These are phyloP conservation scores for Corythoichthys intestinalis DNA, from an alignment of 2,113 vertebrate species.

Conservation along the genomic window DNA sequence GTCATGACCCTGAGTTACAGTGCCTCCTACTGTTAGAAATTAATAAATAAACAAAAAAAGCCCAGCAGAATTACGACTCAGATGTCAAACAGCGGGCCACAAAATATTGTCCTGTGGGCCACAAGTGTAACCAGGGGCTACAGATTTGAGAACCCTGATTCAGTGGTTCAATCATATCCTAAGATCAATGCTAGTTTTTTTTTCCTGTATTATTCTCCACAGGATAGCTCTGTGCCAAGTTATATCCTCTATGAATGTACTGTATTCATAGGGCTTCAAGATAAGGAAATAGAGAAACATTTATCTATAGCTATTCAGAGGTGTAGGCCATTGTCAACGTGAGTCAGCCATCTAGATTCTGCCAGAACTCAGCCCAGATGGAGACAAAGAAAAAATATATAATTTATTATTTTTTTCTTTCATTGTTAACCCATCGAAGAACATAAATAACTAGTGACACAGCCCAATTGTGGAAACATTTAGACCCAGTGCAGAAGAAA, in stretches of 20 bases:
- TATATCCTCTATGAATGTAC: slow-evolving; percentile 9
- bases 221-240: slow-evolving; percentile 44
- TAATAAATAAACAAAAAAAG: too few species aligned
- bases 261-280: neutral
- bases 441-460: neutral
- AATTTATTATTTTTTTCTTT: neutral
- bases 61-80: too few species aligned
- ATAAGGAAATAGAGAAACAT: neutral
- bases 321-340: slow-evolving; percentile 22
- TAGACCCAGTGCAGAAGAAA: neutral
- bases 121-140: slow-evolving; percentile 22
- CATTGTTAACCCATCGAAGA: neutral
- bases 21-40: too few species aligned
- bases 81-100: too few species aligned
- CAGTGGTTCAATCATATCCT: slow-evolving; percentile 31
- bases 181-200: slow-evolving; percentile 33
- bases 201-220: slow-evolving; percentile 24
- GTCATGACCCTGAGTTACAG: too few species aligned
- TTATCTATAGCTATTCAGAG: slow-evolving; percentile 32
- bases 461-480: neutral
- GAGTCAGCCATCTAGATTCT: slow-evolving; percentile 38
- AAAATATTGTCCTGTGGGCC: too few species aligned
- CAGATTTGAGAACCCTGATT: slow-evolving; percentile 55
- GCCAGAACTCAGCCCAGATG: slow-evolving; percentile 54
- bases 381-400: slow-evolving; percentile 27